Evolutionary conservation across 2,888 invertebrate genomes (phyloP).

Genomic region (Parnassius smintheus): DNA sequence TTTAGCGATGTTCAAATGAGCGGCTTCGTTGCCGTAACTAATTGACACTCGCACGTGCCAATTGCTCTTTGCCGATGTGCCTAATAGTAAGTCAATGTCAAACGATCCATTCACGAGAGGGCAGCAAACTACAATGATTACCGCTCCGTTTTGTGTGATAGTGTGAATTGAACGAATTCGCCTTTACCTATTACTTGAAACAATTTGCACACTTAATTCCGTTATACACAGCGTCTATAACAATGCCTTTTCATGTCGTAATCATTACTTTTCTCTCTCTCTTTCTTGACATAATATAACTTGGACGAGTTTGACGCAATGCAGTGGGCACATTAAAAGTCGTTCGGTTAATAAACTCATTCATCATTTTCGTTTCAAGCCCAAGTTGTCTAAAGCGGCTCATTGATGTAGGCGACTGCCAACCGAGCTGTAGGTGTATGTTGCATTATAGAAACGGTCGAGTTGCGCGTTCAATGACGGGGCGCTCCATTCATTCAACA

Average conservation of each 20-base stretch:
- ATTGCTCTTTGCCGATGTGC: conserved; percentile 21
- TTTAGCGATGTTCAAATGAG: conserved; percentile 18
- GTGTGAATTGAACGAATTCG: background rate
- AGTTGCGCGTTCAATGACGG: conserved; percentile 53
- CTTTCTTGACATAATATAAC: conserved; percentile 11
- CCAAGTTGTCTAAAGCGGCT: conserved; percentile 31
- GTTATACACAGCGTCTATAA: background rate
- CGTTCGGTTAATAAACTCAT: conserved; percentile 59
- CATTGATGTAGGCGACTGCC: conserved; percentile 30
- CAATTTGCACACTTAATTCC: background rate
- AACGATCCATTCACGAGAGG: conserved; percentile 53
- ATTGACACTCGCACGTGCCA: conserved; percentile 29
- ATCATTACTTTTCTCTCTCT: conserved; percentile 2
- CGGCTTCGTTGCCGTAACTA: conserved; percentile 28
- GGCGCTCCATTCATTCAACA: conserved; percentile 60
- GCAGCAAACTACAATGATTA: conserved; percentile 6
- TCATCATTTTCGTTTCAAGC: conserved; percentile 54
- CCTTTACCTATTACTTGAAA: background rate
- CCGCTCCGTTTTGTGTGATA: conserved; percentile 2
- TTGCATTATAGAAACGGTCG: conserved; percentile 50
- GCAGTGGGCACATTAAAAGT: conserved; percentile 45
- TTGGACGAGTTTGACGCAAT: conserved; percentile 40
- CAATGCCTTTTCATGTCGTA: conserved; percentile 7
- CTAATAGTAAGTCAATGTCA: conserved; percentile 46
- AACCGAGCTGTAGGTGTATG: conserved; percentile 39